Conservation (phyloP, 2,888 invertebrate species). For the Noctua janthe region DNA sequence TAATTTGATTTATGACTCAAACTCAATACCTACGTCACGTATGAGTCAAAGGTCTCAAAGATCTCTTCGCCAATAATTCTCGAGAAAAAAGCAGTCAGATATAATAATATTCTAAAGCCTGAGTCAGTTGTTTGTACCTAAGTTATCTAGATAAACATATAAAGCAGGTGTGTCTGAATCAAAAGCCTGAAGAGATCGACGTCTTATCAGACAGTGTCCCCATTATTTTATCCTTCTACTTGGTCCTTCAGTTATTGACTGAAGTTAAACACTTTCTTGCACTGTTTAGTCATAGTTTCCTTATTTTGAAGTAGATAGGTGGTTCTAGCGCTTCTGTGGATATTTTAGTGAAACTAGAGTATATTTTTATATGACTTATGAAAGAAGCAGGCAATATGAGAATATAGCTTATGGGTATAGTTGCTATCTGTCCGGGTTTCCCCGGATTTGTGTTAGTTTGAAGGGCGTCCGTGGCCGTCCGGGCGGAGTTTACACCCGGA, state of each 20-base stretch:
- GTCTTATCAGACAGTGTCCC: conserved; percentile 15
- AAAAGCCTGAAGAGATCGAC: background rate
- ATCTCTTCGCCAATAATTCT: background rate
- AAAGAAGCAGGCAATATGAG: too few relatives aligned
- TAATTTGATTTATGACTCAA: too few relatives aligned
- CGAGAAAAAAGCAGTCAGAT: background rate
- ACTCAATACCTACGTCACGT: too few relatives aligned
- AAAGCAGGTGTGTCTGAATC: background rate
- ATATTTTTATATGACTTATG: too few relatives aligned
- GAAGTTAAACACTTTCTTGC: background rate
- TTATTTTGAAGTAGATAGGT: background rate
- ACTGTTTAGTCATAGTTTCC: conserved; percentile 4
- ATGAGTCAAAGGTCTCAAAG: too few relatives aligned
- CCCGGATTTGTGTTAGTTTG: too few relatives aligned
- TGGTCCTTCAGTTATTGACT: background rate
- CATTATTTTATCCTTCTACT: background rate
- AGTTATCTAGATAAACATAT: background rate
- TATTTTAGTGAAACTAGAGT: background rate
- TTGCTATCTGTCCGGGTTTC: too few relatives aligned
- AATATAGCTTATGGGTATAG: too few relatives aligned
- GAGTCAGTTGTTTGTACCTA: background rate
- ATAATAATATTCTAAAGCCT: background rate
- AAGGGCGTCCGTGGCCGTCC: too few relatives aligned
- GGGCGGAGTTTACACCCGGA: too few relatives aligned
- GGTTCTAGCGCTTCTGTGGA: background rate